These are phyloP conservation scores for Theodoxus fluviatilis DNA, from an alignment of 2,888 invertebrate species.

Conservation along the genomic window DNA sequence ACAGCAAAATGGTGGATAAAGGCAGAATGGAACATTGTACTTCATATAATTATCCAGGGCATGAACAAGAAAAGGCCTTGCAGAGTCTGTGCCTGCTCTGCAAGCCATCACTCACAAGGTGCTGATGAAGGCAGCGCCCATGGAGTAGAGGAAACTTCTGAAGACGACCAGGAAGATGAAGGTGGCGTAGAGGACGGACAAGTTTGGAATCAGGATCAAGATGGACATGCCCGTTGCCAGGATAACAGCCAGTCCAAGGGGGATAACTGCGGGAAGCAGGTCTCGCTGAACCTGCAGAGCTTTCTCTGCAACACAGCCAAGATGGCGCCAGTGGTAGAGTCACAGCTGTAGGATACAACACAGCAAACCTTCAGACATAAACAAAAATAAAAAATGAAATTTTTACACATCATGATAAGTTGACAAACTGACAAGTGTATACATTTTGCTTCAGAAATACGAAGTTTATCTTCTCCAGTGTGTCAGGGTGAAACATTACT, in stretches of 20 bases:
- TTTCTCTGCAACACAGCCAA: background rate
- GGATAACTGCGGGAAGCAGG: slow-evolving; percentile 44
- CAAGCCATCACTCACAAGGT: slow-evolving; percentile 40
- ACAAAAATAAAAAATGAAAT: background rate
- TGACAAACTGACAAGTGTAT: background rate
- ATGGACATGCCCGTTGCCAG: slow-evolving; percentile 33
- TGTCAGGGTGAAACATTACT: no score
- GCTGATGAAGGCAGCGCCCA: slow-evolving; percentile 43
- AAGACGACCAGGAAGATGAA: slow-evolving; percentile 45
- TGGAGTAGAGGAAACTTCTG: slow-evolving; percentile 46
- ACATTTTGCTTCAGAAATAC: no score
- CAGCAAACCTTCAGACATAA: background rate
- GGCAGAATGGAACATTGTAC: no score
- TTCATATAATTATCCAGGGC: no score
- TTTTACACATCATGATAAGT: background rate
- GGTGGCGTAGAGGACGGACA: slow-evolving; percentile 24
- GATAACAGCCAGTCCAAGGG: slow-evolving; percentile 37
- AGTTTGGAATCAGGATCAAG: slow-evolving; percentile 24
- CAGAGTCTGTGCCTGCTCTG: no score
- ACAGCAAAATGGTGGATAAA: no score
- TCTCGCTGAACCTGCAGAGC: slow-evolving; percentile 31
- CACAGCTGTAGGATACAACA: slow-evolving; percentile 33
- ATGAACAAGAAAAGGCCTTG: no score
- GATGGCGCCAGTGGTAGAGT: no score
- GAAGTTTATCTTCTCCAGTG: no score